Evolutionary conservation across 2,113 vertebrate species (phyloP), one percentile per base, ranked within the genome.

Genomic region (Melanostigma gelatinosum): DNA sequence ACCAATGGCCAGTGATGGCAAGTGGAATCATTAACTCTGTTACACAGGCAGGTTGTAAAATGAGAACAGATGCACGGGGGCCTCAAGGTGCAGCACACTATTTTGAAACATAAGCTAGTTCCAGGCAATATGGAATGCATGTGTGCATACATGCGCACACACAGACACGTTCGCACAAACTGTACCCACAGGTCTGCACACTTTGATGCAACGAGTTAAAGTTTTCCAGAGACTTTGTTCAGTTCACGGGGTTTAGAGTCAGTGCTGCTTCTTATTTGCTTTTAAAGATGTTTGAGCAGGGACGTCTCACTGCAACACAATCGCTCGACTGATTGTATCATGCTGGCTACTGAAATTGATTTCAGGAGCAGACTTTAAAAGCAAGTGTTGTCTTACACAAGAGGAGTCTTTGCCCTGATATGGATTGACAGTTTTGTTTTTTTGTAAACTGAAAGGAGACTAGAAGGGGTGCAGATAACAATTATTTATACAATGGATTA

Each of bases 21-120:
- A n/a, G n/a, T n/a, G n/a, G n/a, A n/a, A n/a, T n/a, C n/a, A n/a
- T n/a, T n/a, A n/a, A n/a, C n/a, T n/a, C n/a, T n/a, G n/a, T n/a
- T n/a, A n/a, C n/a, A n/a, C n/a, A 77, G 85, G 82, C 83, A 88
- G 64, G 81, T 90, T 90, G 86, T 90, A 90, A 93, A 93, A 90
- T 89, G 76, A 89, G 89, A 86, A 81, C 89, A 89, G 84, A 90
- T 91, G 82, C 75, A 80, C 42, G 54, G 38, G 72, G 87, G 80
- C 79, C 80, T 89, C 87, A 75, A 85, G 85, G 76, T 87, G 88
- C 71, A 77, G 44, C 72, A 11, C 62, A 62, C 42, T 84, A 60
- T 84, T 86, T 86, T 84, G 54, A 85, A 80, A 82, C 60, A 72
- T 77, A 74, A 64, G 75, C 69, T 24, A 68, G 83, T 78, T 84